phyloP scores from a whole-genome alignment of 1,140 invertebrate genomes.

The Papilio polytes region DNA sequence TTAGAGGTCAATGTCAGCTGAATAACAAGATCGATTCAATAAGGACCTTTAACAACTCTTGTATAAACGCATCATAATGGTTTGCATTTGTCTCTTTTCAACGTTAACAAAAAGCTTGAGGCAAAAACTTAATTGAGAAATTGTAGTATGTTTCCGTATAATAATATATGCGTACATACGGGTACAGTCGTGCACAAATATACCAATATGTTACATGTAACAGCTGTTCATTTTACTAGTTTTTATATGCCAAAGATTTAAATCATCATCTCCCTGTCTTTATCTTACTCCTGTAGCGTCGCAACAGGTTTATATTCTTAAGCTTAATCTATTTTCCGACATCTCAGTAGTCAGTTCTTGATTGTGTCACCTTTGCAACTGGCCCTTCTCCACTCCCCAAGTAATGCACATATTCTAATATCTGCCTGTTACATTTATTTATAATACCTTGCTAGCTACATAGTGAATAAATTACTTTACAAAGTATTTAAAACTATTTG shows the following conservation, averaged over 20 bases:
- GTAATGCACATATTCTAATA: no score
- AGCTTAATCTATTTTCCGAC: no score
- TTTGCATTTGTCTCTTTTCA: slow-evolving; percentile 27
- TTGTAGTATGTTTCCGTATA: slow-evolving; percentile 18
- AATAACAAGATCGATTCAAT: slow-evolving; percentile 52
- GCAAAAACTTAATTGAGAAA: slow-evolving; percentile 18
- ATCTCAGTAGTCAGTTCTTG: no score
- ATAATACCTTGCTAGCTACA: not conserved
- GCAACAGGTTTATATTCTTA: no score
- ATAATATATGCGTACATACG: not conserved
- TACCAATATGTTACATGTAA: not conserved
- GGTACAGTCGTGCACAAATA: not conserved
- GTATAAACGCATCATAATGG: slow-evolving; percentile 32
- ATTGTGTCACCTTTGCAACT: no score
- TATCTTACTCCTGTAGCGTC: no score
- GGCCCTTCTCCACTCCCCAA: no score
- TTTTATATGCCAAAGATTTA: not conserved
- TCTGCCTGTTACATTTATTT: not conserved
- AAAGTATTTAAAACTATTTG: not conserved
- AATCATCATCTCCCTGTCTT: no score
- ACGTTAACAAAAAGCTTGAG: not conserved
- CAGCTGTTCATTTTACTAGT: not conserved
- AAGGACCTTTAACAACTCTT: slow-evolving; percentile 47
- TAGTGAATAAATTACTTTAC: not conserved
- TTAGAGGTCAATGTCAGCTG: slow-evolving; percentile 72